Evolutionary conservation across 1,140 invertebrate species (phyloP).

Genomic region (Ditylenchus dipsaci): DNA sequence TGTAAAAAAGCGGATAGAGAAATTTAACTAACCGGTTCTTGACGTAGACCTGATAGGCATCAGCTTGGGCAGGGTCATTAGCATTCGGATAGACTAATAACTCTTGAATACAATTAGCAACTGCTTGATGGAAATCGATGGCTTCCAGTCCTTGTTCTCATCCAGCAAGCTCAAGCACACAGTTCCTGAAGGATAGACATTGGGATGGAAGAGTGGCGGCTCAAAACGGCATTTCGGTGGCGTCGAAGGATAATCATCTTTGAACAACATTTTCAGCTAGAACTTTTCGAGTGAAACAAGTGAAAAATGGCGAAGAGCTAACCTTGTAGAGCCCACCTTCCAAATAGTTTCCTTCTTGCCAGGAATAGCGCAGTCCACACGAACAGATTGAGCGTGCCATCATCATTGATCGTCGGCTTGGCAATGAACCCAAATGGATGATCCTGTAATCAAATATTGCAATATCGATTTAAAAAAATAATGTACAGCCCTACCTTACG

Average conservation of each 20-base stretch:
- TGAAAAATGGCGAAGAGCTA: not conserved
- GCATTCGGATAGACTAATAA: constrained; percentile 91
- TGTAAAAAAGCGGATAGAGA: not conserved
- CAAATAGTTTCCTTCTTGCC: constrained; percentile 94
- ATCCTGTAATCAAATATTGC: constrained; percentile 65
- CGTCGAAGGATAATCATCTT: constrained; percentile 98
- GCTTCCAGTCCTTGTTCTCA: constrained; percentile 99
- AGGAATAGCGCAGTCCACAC: constrained; percentile 97
- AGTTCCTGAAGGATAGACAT: constrained; percentile 96
- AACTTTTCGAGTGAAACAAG: not conserved
- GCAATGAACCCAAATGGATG: constrained; percentile 99
- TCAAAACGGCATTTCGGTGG: constrained; percentile 99
- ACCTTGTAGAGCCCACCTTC: constrained; percentile 89
- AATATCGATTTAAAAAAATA: too few species aligned
- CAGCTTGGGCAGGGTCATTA: constrained; percentile 92
- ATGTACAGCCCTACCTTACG: constrained; percentile 66
- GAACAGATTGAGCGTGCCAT: constrained; percentile 83
- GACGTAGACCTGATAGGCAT: constrained; percentile 98
- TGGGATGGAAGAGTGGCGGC: constrained; percentile 96
- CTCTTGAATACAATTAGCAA: constrained; percentile 95
- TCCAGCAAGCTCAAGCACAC: constrained; percentile 94
- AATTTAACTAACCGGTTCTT: constrained; percentile 27
- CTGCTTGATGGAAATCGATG: constrained; percentile 98
- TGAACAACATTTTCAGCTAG: constrained; percentile 88
- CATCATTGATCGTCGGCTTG: constrained; percentile 85